Percentiles rank a stretch among this genome's conserved stretches.
Conservation (phyloP, 2,113 vertebrate genomes). For the Atractosteus spatula region DNA sequence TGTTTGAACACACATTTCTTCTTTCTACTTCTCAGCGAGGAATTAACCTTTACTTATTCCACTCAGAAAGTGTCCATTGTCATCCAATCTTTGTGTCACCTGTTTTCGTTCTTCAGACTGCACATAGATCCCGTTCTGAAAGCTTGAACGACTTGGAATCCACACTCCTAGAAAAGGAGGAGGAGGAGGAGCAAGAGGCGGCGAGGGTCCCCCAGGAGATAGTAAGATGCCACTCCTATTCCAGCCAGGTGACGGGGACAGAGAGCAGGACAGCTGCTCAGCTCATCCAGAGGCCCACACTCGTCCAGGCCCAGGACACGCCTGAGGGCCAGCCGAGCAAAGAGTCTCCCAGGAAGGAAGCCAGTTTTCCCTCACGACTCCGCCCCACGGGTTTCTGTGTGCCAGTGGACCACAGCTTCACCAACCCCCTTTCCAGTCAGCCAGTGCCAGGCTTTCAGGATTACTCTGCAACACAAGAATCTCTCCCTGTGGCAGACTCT, state of each 20-base stretch:
- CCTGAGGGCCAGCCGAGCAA: neutral
- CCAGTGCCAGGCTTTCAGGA: neutral
- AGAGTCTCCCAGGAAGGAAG: conserved; percentile 15
- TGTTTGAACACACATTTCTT: no score
- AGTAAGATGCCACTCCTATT: conserved; percentile 36
- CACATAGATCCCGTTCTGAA: conserved; percentile 44
- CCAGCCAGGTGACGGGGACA: conserved; percentile 30
- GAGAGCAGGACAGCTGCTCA: conserved; percentile 9
- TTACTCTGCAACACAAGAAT: neutral
- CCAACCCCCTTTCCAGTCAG: neutral
- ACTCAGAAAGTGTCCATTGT: neutral
- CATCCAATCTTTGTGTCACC: neutral
- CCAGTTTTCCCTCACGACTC: neutral
- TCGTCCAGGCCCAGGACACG: conserved; percentile 12
- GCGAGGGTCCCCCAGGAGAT: conserved; percentile 22
- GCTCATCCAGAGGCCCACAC: conserved; percentile 1
- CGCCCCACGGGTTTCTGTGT: neutral
- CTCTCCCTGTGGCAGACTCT: neutral
- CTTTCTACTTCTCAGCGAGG: no score
- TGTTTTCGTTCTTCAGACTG: conserved; percentile 32
- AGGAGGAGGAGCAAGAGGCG: conserved; percentile 33
- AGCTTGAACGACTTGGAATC: conserved; percentile 62
- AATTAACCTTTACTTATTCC: no score
- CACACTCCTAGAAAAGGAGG: conserved; percentile 60
- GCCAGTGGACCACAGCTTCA: no score